phyloP scores from a whole-genome alignment of 2,113 vertebrate species.

The Oreochromis spilurus region DNA sequence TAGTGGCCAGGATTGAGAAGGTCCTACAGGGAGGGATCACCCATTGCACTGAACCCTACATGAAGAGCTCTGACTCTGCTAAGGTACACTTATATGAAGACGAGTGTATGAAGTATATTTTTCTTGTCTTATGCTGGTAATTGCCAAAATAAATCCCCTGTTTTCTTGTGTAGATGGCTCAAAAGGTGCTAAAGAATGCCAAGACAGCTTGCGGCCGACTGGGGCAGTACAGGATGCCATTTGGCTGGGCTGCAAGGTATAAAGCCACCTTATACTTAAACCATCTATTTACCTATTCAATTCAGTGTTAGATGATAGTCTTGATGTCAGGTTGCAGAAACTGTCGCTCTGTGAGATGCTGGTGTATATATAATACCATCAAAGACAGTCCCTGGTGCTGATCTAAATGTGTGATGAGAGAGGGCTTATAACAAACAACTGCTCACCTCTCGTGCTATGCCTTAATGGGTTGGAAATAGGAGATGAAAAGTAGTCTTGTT shows the following conservation, averaged over 20 bases:
- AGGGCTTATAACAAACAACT: neutral
- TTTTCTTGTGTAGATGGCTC: conserved; percentile 77
- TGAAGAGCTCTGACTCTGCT: conserved; percentile 92
- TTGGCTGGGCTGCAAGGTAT: conserved; percentile 95
- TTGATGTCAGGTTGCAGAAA: neutral
- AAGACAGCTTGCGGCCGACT: conserved; percentile 90
- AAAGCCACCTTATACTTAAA: neutral
- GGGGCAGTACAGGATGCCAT: conserved; percentile 94
- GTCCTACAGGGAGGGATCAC: conserved; percentile 93
- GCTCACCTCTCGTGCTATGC: neutral
- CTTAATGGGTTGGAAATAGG: neutral
- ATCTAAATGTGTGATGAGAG: neutral
- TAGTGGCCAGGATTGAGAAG: conserved; percentile 94
- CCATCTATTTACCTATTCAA: neutral
- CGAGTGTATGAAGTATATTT: neutral
- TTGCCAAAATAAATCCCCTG: neutral
- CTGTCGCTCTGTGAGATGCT: neutral
- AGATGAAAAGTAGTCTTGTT: neutral
- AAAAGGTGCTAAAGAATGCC: conserved; percentile 97
- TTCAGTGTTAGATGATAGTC: neutral
- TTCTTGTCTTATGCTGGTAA: neutral
- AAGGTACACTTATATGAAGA: conserved; percentile 75
- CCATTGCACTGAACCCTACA: conserved; percentile 96
- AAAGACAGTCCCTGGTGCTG: neutral
- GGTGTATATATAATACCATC: neutral